These are phyloP conservation scores for Platorchestia sp. DNA, from an alignment of 1,140 invertebrate species.

Conservation along the genomic window DNA sequence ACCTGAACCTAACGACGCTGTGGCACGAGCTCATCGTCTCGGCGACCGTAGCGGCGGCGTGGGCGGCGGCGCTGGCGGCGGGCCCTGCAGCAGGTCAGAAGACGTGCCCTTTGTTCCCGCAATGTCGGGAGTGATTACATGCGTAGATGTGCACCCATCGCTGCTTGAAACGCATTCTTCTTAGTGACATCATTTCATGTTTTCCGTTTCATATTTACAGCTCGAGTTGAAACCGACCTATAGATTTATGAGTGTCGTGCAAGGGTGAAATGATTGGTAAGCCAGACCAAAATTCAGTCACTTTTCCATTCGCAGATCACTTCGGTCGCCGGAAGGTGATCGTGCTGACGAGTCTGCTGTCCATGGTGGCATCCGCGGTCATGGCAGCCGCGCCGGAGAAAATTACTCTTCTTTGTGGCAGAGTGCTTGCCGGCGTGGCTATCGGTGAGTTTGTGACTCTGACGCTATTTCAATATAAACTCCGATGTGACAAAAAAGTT, in stretches of 20 bases:
- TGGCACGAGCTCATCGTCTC: slow-evolving; percentile 76
- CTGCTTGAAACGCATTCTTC: too few relatives aligned
- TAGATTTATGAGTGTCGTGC: background rate
- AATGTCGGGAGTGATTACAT: too few relatives aligned
- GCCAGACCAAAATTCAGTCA: background rate
- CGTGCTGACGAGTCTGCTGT: slow-evolving; percentile 18
- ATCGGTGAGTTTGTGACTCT: slow-evolving; percentile 22
- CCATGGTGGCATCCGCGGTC: background rate
- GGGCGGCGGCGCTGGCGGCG: slow-evolving; percentile 74
- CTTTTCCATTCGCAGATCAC: background rate
- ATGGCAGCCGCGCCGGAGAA: slow-evolving; percentile 53
- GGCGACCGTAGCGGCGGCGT: slow-evolving; percentile 73
- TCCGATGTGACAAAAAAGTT: background rate
- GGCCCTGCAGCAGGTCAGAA: slow-evolving; percentile 72
- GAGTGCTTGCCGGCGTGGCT: slow-evolving; percentile 44
- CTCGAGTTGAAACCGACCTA: background rate
- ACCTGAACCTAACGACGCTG: slow-evolving; percentile 72
- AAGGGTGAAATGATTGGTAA: background rate
- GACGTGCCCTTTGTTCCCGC: too few relatives aligned
- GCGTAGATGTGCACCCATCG: too few relatives aligned
- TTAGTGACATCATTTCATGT: too few relatives aligned
- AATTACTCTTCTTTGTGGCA: background rate
- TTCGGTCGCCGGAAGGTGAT: slow-evolving; percentile 42
- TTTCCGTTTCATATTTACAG: too few relatives aligned
- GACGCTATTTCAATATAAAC: background rate